phyloP scores from a whole-genome alignment of 2,797 vertebrate genomes.

The Erpetoichthys calabaricus region DNA sequence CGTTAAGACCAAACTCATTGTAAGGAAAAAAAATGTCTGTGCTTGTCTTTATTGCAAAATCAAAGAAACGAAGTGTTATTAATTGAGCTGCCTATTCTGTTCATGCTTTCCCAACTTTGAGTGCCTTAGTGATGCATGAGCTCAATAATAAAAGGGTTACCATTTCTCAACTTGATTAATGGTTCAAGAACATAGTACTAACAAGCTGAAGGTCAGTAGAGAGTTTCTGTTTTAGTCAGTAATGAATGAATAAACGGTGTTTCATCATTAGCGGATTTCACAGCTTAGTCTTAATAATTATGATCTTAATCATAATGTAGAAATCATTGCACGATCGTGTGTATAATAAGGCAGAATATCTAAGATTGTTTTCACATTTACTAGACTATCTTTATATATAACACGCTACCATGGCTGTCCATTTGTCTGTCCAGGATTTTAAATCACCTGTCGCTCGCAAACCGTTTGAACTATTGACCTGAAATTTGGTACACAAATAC shows the following conservation, averaged over 20 bases:
- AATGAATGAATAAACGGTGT: slow-evolving; percentile 5
- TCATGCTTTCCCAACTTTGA: slow-evolving; percentile 13
- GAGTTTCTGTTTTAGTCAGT: slow-evolving; percentile 12
- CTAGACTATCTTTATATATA: too few relatives aligned
- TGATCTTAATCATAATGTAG: too few relatives aligned
- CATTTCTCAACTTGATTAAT: slow-evolving; percentile 24
- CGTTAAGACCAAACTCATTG: neutral
- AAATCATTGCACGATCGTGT: too few relatives aligned
- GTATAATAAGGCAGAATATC: too few relatives aligned
- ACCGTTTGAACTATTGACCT: too few relatives aligned
- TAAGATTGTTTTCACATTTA: too few relatives aligned
- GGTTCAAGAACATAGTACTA: slow-evolving; percentile 8
- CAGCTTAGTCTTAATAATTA: too few relatives aligned
- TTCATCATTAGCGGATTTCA: too few relatives aligned
- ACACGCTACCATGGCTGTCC: too few relatives aligned
- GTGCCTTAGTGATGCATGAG: slow-evolving; percentile 15
- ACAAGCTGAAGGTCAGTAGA: slow-evolving; percentile 21
- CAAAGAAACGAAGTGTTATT: slow-evolving; percentile 20
- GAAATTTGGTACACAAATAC: too few relatives aligned
- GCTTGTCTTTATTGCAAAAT: slow-evolving; percentile 19
- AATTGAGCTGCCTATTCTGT: slow-evolving; percentile 15
- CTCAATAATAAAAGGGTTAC: slow-evolving; percentile 21
- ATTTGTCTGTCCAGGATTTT: too few relatives aligned
- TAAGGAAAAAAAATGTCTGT: neutral
- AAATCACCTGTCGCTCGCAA: too few relatives aligned